These are phyloP conservation scores for Resseliella maxima DNA, from an alignment of 2,888 invertebrate species.

Conservation along the genomic window DNA sequence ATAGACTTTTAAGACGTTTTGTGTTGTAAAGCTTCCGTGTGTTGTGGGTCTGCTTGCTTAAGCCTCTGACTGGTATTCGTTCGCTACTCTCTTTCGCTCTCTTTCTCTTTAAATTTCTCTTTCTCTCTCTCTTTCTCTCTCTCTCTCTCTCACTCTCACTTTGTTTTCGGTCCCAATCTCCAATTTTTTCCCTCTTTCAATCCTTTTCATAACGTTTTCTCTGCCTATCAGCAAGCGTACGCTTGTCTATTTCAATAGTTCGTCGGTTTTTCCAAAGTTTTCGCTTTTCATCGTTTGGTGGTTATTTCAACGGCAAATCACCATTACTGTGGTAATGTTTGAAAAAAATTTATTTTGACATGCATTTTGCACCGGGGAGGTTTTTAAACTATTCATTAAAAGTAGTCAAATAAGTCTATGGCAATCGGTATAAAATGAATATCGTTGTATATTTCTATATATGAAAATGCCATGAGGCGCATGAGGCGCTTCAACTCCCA, in stretches of 20 bases:
- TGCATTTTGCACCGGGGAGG: slow-evolving; percentile 18
- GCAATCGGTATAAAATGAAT: slow-evolving; percentile 18
- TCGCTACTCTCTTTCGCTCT: no score
- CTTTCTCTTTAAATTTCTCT: no score
- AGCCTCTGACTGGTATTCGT: slow-evolving; percentile 46
- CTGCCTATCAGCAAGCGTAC: background rate
- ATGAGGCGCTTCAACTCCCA: background rate
- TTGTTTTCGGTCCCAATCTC: background rate
- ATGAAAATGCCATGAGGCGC: background rate
- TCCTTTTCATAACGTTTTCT: no score
- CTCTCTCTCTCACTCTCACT: no score
- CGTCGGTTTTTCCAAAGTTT: slow-evolving; percentile 23
- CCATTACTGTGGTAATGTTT: slow-evolving; percentile 47
- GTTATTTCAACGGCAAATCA: slow-evolving; percentile 25
- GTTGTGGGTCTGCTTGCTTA: slow-evolving; percentile 30
- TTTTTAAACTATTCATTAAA: slow-evolving; percentile 44
- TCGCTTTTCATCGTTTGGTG: slow-evolving; percentile 41
- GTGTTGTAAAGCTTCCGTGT: slow-evolving; percentile 43
- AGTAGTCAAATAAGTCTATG: slow-evolving; percentile 41
- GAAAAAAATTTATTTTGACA: slow-evolving; percentile 37
- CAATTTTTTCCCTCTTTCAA: no score
- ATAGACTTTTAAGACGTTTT: slow-evolving; percentile 53
- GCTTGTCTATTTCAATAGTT: slow-evolving; percentile 33
- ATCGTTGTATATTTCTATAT: background rate
- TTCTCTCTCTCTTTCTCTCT: no score